Evolutionary conservation across 2,797 vertebrate genomes (phyloP).

Genomic region (Alfaro cultratus): DNA sequence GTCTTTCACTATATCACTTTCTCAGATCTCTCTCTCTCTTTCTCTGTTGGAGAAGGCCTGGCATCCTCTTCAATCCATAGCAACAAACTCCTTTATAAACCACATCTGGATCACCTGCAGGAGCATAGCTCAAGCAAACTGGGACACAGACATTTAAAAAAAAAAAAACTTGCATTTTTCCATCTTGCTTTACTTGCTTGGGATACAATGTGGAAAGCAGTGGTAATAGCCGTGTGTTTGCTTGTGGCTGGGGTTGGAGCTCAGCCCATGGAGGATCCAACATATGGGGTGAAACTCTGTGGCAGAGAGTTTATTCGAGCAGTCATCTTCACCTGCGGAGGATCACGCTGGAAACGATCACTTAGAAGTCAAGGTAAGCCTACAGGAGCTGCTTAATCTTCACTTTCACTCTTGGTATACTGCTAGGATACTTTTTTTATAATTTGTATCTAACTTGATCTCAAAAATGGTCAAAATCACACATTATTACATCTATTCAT

Average conservation of each 20-base stretch:
- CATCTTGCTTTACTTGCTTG: conserved; percentile 13
- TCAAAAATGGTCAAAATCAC: background rate
- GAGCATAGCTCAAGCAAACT: conserved; percentile 58
- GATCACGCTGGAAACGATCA: conserved; percentile 86
- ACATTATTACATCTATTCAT: no score
- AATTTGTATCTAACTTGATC: background rate
- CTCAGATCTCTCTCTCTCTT: conserved; percentile 53
- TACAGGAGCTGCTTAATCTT: background rate
- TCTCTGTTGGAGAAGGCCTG: conserved; percentile 29
- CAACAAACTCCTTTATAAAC: conserved; percentile 77
- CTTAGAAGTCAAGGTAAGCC: conserved; percentile 75
- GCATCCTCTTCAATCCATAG: conserved; percentile 29
- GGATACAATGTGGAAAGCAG: conserved; percentile 75
- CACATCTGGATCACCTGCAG: conserved; percentile 48
- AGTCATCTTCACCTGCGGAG: conserved; percentile 89
- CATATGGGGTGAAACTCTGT: conserved; percentile 87
- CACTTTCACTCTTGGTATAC: background rate
- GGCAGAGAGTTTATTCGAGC: conserved; percentile 90
- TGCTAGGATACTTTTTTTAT: background rate
- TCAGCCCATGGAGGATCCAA: conserved; percentile 73
- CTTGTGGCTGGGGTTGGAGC: conserved; percentile 76
- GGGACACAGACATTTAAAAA: conserved; percentile 35
- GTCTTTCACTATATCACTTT: conserved; percentile 75
- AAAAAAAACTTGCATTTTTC: conserved; percentile 5
- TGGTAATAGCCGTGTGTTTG: conserved; percentile 75